Evolutionary conservation across 2,888 invertebrate genomes (phyloP).

Genomic region (Scaeva pyrastri): DNA sequence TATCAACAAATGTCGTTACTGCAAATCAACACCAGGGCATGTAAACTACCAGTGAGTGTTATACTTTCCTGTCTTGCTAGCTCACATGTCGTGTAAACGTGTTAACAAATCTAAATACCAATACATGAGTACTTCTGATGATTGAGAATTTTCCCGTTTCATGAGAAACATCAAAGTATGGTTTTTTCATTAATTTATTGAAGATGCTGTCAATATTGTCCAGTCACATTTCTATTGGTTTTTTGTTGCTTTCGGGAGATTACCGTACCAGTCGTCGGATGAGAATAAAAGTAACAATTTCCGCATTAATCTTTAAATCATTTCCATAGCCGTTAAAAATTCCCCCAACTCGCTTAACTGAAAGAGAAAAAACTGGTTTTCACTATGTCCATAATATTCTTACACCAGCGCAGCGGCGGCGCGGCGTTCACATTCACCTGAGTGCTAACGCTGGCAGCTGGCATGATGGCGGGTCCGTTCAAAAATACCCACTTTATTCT

Average conservation of each 20-base stretch:
- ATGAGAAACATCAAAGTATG: no score
- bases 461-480: constrained; percentile 15
- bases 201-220: background rate
- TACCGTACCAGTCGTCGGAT: constrained; percentile 4
- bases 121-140: no score
- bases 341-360: background rate
- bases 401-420: background rate
- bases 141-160: no score
- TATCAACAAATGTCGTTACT: no score
- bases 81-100: no score
- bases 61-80: no score
- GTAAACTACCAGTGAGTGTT: no score
- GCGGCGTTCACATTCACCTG: no score
- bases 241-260: background rate
- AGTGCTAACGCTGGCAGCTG: no score
- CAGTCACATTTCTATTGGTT: background rate
- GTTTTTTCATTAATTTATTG: no score
- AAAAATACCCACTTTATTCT: constrained; percentile 5
- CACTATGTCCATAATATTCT: background rate
- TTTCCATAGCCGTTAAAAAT: constrained; percentile 5
- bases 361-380: constrained; percentile 16
- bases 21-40: no score
- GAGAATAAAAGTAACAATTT: background rate
- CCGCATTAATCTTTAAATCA: background rate
- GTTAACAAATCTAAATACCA: no score